Evolutionary conservation across 2,888 invertebrate genomes (phyloP).

Genomic region (Aphidius colemani): DNA sequence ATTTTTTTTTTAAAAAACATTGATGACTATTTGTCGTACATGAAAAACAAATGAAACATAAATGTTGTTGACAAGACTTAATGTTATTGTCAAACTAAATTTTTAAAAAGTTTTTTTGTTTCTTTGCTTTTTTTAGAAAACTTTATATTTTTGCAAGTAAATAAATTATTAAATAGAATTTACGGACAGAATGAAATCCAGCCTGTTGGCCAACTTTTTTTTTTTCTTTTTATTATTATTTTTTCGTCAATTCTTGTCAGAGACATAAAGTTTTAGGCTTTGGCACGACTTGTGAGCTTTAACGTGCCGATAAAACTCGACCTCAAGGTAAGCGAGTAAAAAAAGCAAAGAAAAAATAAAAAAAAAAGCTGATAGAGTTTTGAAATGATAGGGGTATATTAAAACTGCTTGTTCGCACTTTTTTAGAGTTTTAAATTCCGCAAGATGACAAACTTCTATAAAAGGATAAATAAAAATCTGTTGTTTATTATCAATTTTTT

Average conservation of each 20-base stretch:
- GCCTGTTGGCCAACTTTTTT: slow-evolving; percentile 23
- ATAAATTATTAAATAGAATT: slow-evolving; percentile 25
- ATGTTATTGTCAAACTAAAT: too few species aligned
- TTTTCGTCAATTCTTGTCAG: neutral
- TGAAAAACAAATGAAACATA: neutral
- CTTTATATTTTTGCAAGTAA: slow-evolving; percentile 17
- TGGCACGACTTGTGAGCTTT: slow-evolving; percentile 17
- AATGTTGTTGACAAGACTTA: too few species aligned
- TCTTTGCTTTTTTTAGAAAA: too few species aligned
- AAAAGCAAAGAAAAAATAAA: too few species aligned
- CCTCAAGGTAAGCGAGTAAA: neutral
- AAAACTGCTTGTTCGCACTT: slow-evolving; percentile 9
- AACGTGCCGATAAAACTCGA: slow-evolving; percentile 26
- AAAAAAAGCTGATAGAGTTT: too few species aligned
- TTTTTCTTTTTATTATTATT: slow-evolving; percentile 9
- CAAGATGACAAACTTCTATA: neutral
- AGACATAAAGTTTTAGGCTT: neutral
- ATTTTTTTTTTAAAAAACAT: too few species aligned
- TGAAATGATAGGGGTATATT: slow-evolving; percentile 16
- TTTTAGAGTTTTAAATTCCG: neutral
- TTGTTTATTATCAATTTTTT: neutral
- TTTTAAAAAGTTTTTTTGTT: too few species aligned
- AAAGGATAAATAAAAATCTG: too few species aligned
- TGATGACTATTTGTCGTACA: neutral
- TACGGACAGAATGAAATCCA: slow-evolving; percentile 20